Evolutionary conservation across 2,113 vertebrate species (phyloP).

Genomic region (Ictalurus furcatus): DNA sequence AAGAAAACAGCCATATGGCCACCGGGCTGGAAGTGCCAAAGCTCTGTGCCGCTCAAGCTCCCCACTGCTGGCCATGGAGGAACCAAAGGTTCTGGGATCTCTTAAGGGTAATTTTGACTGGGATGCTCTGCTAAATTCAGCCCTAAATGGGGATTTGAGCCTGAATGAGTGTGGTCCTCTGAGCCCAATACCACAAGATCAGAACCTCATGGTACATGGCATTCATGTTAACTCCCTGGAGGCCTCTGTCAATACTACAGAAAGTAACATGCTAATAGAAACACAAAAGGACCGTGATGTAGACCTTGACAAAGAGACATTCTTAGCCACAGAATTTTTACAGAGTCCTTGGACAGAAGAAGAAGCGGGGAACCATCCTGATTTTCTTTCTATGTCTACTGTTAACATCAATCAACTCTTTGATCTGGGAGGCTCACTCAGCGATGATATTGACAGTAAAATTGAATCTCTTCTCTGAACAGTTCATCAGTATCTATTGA

Average conservation of each 20-base stretch:
- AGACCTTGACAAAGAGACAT: conserved; percentile 87
- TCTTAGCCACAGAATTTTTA: conserved; percentile 86
- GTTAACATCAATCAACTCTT: conserved; percentile 83
- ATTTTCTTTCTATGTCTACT: conserved; percentile 76
- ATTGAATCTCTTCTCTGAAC: conserved; percentile 76
- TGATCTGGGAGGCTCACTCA: conserved; percentile 73
- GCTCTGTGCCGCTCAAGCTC: conserved; percentile 70
- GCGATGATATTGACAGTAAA: conserved; percentile 70
- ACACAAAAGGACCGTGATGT: conserved; percentile 66
- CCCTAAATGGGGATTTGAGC: conserved; percentile 79
- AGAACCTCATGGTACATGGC: conserved; percentile 76
- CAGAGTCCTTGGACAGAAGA: conserved; percentile 90
- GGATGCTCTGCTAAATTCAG: conserved; percentile 86
- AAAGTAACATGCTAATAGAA: conserved; percentile 61
- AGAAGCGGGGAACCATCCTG: conserved; percentile 67
- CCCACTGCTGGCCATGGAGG: conserved; percentile 79
- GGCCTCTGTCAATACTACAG: conserved; percentile 26
- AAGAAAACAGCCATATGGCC: conserved; percentile 72
- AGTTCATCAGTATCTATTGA: conserved; percentile 19
- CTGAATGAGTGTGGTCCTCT: conserved; percentile 79
- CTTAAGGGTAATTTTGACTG: conserved; percentile 95
- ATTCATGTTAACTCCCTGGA: conserved; percentile 59
- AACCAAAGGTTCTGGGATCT: conserved; percentile 81
- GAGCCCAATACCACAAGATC: conserved; percentile 69
- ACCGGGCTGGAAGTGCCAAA: conserved; percentile 72